Conservation (phyloP, 2,797 vertebrate genomes). For the Apodemus agrarius region DNA sequence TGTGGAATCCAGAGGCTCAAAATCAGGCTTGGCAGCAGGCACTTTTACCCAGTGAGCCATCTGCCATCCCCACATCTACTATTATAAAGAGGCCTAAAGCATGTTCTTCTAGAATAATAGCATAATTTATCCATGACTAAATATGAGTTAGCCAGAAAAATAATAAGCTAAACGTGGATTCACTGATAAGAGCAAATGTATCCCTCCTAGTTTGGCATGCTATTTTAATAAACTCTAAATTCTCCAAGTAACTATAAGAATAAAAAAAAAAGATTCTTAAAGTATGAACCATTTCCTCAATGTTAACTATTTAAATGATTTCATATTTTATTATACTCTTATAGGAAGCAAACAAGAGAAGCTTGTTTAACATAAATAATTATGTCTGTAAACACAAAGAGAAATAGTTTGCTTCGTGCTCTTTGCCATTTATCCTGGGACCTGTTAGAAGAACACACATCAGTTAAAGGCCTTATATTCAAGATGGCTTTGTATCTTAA, state of each 20-base stretch:
- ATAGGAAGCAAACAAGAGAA: background rate
- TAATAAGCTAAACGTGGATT: background rate
- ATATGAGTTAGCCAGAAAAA: background rate
- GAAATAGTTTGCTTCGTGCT: slow-evolving; percentile 27
- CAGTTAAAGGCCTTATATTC: background rate
- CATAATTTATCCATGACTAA: slow-evolving; percentile 18
- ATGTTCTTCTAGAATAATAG: slow-evolving; percentile 9
- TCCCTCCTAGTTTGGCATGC: slow-evolving; percentile 17
- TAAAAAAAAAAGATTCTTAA: background rate
- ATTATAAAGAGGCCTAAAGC: slow-evolving; percentile 23
- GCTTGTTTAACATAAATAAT: background rate
- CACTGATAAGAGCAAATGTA: background rate
- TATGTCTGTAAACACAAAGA: slow-evolving; percentile 9
- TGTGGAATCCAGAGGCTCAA: too few relatives aligned
- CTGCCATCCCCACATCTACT: background rate
- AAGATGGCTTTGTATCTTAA: background rate
- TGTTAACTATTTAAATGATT: slow-evolving; percentile 43
- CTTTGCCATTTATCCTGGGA: slow-evolving; percentile 25
- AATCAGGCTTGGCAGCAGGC: background rate
- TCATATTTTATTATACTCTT: background rate
- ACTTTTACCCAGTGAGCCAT: background rate
- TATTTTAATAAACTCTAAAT: slow-evolving; percentile 19
- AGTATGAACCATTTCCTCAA: slow-evolving; percentile 28
- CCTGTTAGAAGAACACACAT: background rate
- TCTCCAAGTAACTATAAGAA: slow-evolving; percentile 13